These are phyloP conservation scores for Threskiornis aethiopicus DNA, from an alignment of 2,797 vertebrate species.

Conservation along the genomic window DNA sequence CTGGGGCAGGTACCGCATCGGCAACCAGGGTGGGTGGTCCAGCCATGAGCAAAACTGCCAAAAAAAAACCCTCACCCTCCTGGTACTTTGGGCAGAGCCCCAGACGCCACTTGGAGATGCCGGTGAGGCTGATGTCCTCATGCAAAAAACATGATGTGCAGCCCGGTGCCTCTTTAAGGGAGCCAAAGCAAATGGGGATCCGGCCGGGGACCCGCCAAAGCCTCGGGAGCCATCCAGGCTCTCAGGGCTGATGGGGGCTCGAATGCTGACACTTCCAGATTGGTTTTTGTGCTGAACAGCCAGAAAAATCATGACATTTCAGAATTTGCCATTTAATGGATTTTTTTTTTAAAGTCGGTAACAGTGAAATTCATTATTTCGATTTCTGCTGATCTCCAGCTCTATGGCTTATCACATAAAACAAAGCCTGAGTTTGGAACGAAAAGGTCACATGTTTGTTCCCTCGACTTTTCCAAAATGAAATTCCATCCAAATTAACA, in stretches of 20 bases:
- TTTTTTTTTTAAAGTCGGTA: background rate
- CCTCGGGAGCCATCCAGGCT: background rate
- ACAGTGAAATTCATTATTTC: constrained; percentile 2
- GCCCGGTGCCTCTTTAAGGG: background rate
- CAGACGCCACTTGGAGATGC: background rate
- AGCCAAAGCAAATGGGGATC: background rate
- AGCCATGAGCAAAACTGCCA: background rate
- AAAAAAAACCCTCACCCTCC: background rate
- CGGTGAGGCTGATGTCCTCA: background rate
- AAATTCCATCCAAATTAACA: background rate
- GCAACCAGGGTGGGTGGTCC: accelerated
- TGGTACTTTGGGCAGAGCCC: background rate
- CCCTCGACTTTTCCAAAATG: background rate
- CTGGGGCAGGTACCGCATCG: accelerated
- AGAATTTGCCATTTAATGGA: background rate
- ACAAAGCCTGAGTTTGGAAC: background rate
- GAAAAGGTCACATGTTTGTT: background rate
- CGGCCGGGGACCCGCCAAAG: accelerated
- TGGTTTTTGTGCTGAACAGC: background rate
- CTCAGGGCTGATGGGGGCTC: background rate
- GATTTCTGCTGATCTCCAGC: background rate
- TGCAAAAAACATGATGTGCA: background rate
- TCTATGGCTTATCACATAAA: background rate
- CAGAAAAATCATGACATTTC: constrained; percentile 2
- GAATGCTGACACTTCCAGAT: background rate